phyloP scores from a whole-genome alignment of 2,113 vertebrate genomes.

The Chascanopsetta lugubris region DNA sequence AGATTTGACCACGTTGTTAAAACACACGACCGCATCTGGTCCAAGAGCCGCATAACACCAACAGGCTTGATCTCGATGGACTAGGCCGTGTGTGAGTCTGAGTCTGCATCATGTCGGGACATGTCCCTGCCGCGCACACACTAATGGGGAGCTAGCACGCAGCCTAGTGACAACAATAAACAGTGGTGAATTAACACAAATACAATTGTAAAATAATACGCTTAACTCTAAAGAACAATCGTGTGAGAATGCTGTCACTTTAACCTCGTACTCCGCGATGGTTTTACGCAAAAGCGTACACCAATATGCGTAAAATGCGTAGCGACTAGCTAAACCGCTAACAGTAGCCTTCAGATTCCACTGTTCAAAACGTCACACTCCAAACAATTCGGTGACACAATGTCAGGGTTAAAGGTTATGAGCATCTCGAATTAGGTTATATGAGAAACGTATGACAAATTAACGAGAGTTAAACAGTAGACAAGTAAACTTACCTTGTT shows the following conservation, averaged over 20 bases:
- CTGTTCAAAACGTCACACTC: background rate
- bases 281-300: background rate
- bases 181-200: background rate
- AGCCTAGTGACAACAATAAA: background rate
- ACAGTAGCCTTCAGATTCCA: constrained; percentile 12
- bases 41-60: background rate
- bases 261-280: background rate
- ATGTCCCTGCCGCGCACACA: constrained; percentile 59
- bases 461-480: background rate
- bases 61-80: background rate
- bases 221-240: rapidly evolving
- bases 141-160: constrained; percentile 8
- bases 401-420: background rate
- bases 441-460: background rate
- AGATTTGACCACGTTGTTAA: no score
- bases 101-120: constrained; percentile 64
- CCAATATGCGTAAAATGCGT: background rate
- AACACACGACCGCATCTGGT: background rate
- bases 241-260: rapidly evolving
- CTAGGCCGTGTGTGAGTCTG: constrained; percentile 13
- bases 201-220: background rate
- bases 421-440: no score
- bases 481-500: constrained; percentile 60
- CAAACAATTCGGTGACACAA: background rate
- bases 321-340: constrained; percentile 38